These are phyloP conservation scores for Phylloscopus trochiloides DNA, from an alignment of 2,113 vertebrate species.

Conservation along the genomic window DNA sequence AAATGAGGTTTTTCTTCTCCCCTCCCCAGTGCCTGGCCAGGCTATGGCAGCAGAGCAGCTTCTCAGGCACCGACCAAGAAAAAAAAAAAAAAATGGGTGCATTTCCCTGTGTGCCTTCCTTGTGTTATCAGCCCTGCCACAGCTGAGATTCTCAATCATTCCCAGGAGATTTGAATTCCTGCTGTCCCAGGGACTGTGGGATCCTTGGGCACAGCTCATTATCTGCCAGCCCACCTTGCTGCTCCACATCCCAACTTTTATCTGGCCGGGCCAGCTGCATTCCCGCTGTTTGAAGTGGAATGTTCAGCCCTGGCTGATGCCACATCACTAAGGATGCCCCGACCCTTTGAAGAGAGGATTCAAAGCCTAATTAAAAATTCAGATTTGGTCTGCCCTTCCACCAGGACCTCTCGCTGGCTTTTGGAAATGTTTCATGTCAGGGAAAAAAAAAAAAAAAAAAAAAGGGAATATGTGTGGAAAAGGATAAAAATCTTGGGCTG, in stretches of 20 bases:
- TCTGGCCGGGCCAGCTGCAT: conserved; percentile 76
- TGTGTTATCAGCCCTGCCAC: conserved; percentile 66
- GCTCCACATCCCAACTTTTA: conserved; percentile 71
- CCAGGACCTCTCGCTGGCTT: conserved; percentile 38
- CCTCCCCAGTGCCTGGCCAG: neutral
- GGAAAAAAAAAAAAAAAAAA: neutral
- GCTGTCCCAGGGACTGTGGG: conserved; percentile 49
- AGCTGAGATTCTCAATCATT: conserved; percentile 48
- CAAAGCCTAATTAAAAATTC: conserved; percentile 88
- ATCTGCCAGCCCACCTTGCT: conserved; percentile 80
- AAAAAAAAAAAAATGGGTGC: neutral
- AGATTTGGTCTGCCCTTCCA: conserved; percentile 73
- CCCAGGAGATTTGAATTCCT: conserved; percentile 33
- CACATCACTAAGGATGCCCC: conserved; percentile 69
- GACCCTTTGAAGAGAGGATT: conserved; percentile 80
- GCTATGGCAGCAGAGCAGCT: neutral
- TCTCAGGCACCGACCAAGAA: neutral
- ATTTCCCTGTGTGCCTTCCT: neutral
- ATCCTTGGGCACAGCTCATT: conserved; percentile 63
- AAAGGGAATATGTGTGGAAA: conserved; percentile 4
- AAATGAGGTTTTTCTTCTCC: neutral
- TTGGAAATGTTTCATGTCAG: conserved; percentile 16
- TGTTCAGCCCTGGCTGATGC: conserved; percentile 69
- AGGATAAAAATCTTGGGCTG: conserved; percentile 59
- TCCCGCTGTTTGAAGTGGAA: conserved; percentile 73